Evolutionary conservation across 1,140 invertebrate genomes (phyloP).

Genomic region (Ectropis grisescens): DNA sequence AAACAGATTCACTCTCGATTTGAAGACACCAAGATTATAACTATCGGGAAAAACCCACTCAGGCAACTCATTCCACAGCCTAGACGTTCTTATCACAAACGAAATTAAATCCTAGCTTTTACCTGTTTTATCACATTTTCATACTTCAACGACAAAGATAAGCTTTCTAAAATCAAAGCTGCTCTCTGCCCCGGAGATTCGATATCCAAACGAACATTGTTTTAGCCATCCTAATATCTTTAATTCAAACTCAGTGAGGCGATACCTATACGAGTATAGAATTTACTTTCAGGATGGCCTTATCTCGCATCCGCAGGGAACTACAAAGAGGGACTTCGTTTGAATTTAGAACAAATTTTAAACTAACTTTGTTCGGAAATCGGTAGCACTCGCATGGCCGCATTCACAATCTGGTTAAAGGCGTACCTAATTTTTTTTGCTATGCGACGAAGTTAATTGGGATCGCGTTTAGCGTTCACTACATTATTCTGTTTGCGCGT

Average conservation of each 20-base stretch:
- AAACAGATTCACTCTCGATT: no score
- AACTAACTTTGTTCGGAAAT: constrained; percentile 18
- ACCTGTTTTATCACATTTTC: no score
- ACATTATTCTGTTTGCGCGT: constrained; percentile 29
- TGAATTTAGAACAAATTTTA: constrained; percentile 19
- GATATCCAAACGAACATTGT: no score
- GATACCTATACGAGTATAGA: constrained; percentile 9
- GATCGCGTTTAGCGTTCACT: constrained; percentile 18
- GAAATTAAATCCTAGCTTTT: no score
- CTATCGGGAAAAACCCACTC: no score
- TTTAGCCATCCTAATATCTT: not conserved
- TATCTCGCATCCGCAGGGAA: constrained; percentile 12
- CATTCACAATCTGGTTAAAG: constrained; percentile 14
- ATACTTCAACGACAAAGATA: no score
- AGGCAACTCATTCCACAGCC: no score
- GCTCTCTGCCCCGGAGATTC: no score
- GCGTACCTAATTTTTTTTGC: constrained; percentile 14
- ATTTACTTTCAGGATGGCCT: constrained; percentile 12
- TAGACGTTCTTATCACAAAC: no score
- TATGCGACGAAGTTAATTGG: constrained; percentile 18
- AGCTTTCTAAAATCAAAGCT: no score
- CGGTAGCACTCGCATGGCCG: constrained; percentile 8
- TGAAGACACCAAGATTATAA: no score
- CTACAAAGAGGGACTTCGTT: constrained; percentile 14
- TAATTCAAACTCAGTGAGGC: constrained; percentile 12